Evolutionary conservation across 1,140 invertebrate genomes (phyloP).

Genomic region (Trichonephila inaurata): DNA sequence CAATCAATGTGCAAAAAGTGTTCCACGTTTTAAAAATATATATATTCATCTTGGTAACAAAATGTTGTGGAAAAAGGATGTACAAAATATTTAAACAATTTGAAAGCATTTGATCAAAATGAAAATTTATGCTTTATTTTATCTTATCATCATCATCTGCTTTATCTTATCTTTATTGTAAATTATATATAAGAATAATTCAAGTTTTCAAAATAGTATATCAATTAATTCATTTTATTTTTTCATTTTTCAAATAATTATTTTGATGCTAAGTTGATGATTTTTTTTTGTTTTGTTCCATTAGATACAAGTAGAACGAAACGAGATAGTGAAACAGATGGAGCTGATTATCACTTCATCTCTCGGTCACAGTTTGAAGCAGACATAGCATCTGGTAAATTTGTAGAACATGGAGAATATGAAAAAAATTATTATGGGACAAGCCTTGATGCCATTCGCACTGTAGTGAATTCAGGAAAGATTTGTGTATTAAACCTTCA

Average conservation of each 20-base stretch:
- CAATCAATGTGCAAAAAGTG: no score
- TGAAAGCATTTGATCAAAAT: no score
- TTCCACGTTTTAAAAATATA: no score
- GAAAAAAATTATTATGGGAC: slow-evolving; percentile 84
- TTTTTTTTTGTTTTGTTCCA: slow-evolving; percentile 2
- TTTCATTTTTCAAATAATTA: not conserved
- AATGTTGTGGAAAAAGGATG: no score
- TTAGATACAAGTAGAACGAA: slow-evolving; percentile 82
- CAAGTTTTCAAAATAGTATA: not conserved
- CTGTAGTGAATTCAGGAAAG: slow-evolving; percentile 82
- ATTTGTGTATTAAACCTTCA: slow-evolving; percentile 83
- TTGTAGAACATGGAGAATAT: slow-evolving; percentile 84
- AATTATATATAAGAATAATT: no score
- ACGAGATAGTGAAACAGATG: slow-evolving; percentile 82
- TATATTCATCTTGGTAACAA: no score
- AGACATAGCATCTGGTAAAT: slow-evolving; percentile 81
- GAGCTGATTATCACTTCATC: slow-evolving; percentile 84
- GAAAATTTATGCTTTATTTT: no score
- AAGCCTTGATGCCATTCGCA: slow-evolving; percentile 82
- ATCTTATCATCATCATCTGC: no score
- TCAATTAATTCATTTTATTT: not conserved
- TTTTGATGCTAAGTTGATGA: not conserved
- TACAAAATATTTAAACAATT: no score
- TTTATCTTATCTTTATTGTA: no score
- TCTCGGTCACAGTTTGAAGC: slow-evolving; percentile 81